Base-by-base conservation (phyloP, 2,113 vertebrate species). In the Tringa solitaria region DNA sequence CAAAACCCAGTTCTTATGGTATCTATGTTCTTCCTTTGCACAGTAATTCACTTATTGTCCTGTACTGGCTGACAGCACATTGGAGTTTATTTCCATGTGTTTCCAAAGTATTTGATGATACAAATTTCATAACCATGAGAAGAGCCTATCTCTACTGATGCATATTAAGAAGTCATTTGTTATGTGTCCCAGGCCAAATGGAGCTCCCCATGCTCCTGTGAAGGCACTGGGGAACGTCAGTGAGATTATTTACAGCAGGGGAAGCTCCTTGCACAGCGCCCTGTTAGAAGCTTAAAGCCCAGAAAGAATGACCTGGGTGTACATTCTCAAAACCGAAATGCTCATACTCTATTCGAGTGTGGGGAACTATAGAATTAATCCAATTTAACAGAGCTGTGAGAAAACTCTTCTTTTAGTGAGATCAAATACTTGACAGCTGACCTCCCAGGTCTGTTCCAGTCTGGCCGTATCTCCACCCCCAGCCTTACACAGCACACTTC, bases 341-440 rank as follows among this genome's bases (percentile, higher is more conserved):
- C 30, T 72, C 56, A 33, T 50, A 46, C 13, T 39, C 61, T 46
- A 21, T 61, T 89, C 28, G 79, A 79, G 67, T 60, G 41, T 56
- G 18, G 33, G 76, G 41, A 68, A 50, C 51, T 79, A 75, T 5
- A 83, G 77, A 92, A 89, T 33, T 76, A 92, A 92, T 87, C 56
- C 63, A 51, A 54, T 89, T 91, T 87, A 84, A 84, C 51, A n/a
- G 28, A 84, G 77, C 41, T 76, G 46, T 93, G 93, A 97, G 95
- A 97, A 88, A 96, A 95, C 92, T 79, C 82, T 96, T 96, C 63
- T 77, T 88, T 67, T 73, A 76, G 86, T 84, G 87, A 95, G 87
- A 96, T 84, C 92, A 87, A 76, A 86, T 87, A 72, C 50, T 79
- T 81, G 77, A 93, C 83, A 95, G 84, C 84, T 95, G 94, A 93